Evolutionary conservation across 2,888 invertebrate species (phyloP).

Genomic region (Reticulitermes lucifugus): DNA sequence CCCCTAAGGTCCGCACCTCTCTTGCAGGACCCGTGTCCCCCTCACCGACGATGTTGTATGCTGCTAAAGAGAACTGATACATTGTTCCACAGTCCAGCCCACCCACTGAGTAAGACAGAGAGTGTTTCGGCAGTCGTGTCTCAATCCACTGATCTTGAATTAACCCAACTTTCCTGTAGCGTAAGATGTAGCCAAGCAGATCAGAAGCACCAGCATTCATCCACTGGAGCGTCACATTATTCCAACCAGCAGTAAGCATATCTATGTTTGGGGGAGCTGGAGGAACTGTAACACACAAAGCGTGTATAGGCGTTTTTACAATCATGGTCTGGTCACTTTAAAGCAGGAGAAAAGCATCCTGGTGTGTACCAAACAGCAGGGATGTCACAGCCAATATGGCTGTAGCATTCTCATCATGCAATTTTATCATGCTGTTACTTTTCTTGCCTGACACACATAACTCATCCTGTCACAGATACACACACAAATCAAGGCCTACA

Average conservation of each 20-base stretch:
- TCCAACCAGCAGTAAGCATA: slow-evolving; percentile 61
- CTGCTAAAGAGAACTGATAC: slow-evolving; percentile 58
- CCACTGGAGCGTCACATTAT: slow-evolving; percentile 60
- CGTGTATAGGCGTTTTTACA: too few species aligned
- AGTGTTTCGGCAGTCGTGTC: slow-evolving; percentile 11
- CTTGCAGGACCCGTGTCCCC: slow-evolving; percentile 57
- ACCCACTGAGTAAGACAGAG: slow-evolving; percentile 51
- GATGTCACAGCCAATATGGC: too few species aligned
- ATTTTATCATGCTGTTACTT: too few species aligned
- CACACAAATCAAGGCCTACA: too few species aligned
- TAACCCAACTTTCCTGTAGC: slow-evolving; percentile 47
- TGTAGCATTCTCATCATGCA: too few species aligned
- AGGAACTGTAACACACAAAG: slow-evolving; percentile 59
- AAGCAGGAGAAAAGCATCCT: background rate
- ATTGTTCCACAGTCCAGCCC: slow-evolving; percentile 58
- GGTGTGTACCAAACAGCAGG: too few species aligned
- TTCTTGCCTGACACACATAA: too few species aligned
- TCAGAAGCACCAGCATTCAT: slow-evolving; percentile 55
- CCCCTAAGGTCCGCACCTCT: slow-evolving; percentile 50
- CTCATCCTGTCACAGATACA: too few species aligned
- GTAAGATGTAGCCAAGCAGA: slow-evolving; percentile 57
- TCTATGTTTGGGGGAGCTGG: slow-evolving; percentile 62
- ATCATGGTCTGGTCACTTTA: too few species aligned
- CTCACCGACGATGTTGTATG: slow-evolving; percentile 57
- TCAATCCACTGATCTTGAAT: slow-evolving; percentile 10